Evolutionary conservation across 2,113 vertebrate species (phyloP).

Genomic region (Guaruba guarouba): DNA sequence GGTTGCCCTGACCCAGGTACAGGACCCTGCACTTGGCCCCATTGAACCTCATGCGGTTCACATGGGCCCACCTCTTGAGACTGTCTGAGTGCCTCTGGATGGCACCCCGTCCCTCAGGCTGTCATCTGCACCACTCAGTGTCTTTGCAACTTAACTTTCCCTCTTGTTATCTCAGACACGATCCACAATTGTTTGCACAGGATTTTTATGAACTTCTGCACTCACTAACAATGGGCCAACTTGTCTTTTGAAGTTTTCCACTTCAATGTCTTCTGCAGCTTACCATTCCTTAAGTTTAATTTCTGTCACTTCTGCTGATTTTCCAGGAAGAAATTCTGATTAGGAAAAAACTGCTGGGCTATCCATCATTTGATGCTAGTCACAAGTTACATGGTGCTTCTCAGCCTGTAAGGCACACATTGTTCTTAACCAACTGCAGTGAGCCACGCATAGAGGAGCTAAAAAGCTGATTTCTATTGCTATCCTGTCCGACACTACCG

Average conservation of each 20-base stretch:
- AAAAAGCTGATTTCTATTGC: neutral
- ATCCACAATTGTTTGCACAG: neutral
- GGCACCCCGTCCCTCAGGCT: neutral
- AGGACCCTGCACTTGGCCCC: neutral
- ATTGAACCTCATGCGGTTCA: neutral
- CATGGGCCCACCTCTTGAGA: neutral
- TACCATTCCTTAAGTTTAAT: neutral
- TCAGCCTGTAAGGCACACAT: neutral
- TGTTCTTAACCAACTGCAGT: neutral
- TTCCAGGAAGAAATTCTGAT: neutral
- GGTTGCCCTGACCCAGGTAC: neutral
- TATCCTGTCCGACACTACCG: accelerated
- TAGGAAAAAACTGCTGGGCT: neutral
- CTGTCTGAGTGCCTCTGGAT: neutral
- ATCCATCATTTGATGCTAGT: neutral
- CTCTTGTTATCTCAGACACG: neutral
- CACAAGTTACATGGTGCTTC: neutral
- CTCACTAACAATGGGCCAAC: neutral
- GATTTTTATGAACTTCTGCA: neutral
- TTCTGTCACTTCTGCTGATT: neutral
- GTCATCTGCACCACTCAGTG: neutral
- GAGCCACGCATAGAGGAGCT: neutral
- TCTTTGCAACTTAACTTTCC: neutral
- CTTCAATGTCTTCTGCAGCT: neutral
- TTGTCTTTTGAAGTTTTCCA: neutral